These are phyloP conservation scores for Xiphophorus hellerii DNA, from an alignment of 2,113 vertebrate species.

Conservation along the genomic window DNA sequence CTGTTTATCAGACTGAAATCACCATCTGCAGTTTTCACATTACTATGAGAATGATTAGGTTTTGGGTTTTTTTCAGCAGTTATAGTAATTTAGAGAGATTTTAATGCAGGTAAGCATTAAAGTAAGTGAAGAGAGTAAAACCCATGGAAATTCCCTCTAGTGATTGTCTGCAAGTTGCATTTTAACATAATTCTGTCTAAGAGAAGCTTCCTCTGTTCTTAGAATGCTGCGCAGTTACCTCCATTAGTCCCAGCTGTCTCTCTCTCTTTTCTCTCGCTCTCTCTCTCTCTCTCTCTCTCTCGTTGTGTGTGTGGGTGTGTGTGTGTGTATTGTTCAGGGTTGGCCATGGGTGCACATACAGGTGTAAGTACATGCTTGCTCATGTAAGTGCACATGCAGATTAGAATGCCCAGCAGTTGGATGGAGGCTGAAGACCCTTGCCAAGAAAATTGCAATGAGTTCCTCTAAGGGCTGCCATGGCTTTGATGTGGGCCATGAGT, in stretches of 20 bases:
- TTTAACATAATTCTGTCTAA: slow-evolving; percentile 18
- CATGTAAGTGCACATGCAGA: slow-evolving; percentile 3
- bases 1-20: slow-evolving; percentile 3
- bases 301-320: neutral
- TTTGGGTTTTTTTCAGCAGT: neutral
- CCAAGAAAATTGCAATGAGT: slow-evolving; percentile 45
- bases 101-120: neutral
- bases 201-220: slow-evolving; percentile 63
- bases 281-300: too few relatives aligned
- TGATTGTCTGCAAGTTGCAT: slow-evolving; percentile 11
- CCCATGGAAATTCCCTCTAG: slow-evolving; percentile 58
- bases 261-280: too few relatives aligned
- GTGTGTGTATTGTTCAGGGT: neutral
- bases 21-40: slow-evolving; percentile 13
- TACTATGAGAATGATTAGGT: slow-evolving; percentile 13
- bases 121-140: slow-evolving; percentile 11
- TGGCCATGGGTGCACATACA: neutral
- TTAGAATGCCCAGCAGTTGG: slow-evolving; percentile 31
- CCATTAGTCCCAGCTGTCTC: slow-evolving; percentile 4
- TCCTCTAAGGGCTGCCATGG: slow-evolving; percentile 47
- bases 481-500: slow-evolving; percentile 64
- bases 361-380: neutral
- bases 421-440: slow-evolving; percentile 27
- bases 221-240: slow-evolving; percentile 43
- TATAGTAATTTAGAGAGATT: slow-evolving; percentile 16